These are phyloP conservation scores for Mesoligia furuncula DNA, from an alignment of 2,888 invertebrate genomes.

Conservation along the genomic window DNA sequence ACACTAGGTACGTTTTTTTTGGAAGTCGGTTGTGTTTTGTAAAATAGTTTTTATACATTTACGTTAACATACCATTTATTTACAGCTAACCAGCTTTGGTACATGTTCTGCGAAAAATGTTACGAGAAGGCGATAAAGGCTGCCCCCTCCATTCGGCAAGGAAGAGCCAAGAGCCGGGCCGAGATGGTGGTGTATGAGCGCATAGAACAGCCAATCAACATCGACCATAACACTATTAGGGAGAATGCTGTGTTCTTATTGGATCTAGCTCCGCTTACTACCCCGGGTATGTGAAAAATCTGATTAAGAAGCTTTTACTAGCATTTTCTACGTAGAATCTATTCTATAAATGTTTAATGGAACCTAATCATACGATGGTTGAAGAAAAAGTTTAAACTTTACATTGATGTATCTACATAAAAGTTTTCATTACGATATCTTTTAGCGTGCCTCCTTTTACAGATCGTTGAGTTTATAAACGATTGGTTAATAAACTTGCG, in stretches of 20 bases:
- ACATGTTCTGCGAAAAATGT: conserved; percentile 97
- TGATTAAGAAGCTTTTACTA: neutral
- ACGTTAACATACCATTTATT: conserved; percentile 14
- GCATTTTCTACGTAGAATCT: neutral
- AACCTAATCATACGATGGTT: neutral
- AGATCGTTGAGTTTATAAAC: neutral
- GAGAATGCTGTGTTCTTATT: conserved; percentile 98
- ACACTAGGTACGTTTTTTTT: no score
- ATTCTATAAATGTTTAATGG: neutral
- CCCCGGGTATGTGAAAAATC: conserved; percentile 73
- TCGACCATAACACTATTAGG: conserved; percentile 94
- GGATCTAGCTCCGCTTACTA: conserved; percentile 95
- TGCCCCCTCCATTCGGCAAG: conserved; percentile 83
- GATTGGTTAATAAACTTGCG: no score
- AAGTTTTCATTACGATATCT: neutral
- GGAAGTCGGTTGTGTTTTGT: no score
- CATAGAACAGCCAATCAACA: conserved; percentile 61
- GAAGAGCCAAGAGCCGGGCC: conserved; percentile 71
- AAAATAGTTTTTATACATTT: no score
- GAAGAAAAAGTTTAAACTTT: neutral
- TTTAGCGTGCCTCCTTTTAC: neutral
- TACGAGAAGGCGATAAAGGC: conserved; percentile 92
- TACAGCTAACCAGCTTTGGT: conserved; percentile 94
- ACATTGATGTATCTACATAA: neutral
- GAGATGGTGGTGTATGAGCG: conserved; percentile 71